A percentile compares a stretch with the other conserved stretches of the same genome.
Conservation (phyloP, 2,797 vertebrate genomes). For the Lophius americanus region DNA sequence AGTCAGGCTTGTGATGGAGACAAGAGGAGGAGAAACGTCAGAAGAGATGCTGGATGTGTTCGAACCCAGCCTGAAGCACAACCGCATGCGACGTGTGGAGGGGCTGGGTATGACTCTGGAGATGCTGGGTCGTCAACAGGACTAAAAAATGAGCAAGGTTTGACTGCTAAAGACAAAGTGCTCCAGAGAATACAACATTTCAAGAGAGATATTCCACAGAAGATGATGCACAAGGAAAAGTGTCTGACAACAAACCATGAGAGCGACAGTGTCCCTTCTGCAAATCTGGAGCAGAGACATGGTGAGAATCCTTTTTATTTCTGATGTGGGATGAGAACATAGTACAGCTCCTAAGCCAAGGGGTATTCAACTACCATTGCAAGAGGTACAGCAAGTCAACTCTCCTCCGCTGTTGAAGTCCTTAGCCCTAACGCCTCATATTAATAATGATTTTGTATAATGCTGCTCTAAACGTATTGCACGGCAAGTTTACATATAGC, state of each 20-base stretch:
- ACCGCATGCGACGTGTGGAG: neutral
- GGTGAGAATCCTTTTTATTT: slow-evolving; percentile 39
- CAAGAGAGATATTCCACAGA: slow-evolving; percentile 83
- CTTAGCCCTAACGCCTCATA: too few relatives aligned
- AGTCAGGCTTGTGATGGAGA: slow-evolving; percentile 35
- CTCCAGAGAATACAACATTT: slow-evolving; percentile 90
- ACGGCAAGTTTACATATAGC: too few relatives aligned
- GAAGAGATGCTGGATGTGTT: slow-evolving; percentile 5
- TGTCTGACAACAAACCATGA: slow-evolving; percentile 1
- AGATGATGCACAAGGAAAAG: slow-evolving; percentile 64
- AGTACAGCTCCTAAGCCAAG: too few relatives aligned
- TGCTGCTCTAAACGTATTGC: too few relatives aligned
- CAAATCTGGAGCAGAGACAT: slow-evolving; percentile 6
- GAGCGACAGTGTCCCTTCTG: neutral
- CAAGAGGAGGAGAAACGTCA: slow-evolving; percentile 41
- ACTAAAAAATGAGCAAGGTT: neutral
- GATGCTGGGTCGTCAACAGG: slow-evolving; percentile 12
- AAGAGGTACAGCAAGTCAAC: too few relatives aligned
- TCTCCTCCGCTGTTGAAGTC: too few relatives aligned
- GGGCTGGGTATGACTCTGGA: slow-evolving; percentile 11
- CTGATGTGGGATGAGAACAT: too few relatives aligned
- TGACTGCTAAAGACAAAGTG: slow-evolving; percentile 81
- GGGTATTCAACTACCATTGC: too few relatives aligned
- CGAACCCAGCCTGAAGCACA: slow-evolving; percentile 24
- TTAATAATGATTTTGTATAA: too few relatives aligned